These are phyloP conservation scores for Netelia fuscicornis DNA, from an alignment of 2,888 invertebrate species.

Conservation along the genomic window DNA sequence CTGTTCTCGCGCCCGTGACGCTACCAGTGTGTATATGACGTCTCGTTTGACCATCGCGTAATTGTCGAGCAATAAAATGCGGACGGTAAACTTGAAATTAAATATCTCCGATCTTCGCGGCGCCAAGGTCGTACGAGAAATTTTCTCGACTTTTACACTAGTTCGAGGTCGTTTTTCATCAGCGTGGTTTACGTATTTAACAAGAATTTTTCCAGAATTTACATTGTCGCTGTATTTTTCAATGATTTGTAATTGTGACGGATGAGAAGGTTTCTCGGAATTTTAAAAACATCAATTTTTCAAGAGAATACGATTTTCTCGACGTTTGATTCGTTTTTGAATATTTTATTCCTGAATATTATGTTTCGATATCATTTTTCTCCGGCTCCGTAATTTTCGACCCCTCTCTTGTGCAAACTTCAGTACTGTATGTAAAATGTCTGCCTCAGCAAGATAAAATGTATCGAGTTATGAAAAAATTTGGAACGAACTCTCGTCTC, in stretches of 20 bases:
- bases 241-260: too few relatives aligned
- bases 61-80: conserved; percentile 69
- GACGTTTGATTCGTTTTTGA: too few relatives aligned
- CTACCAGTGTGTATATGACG: background rate
- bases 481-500: background rate
- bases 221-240: too few relatives aligned
- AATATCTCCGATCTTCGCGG: conserved; percentile 72
- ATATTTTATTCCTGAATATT: background rate
- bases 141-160: conserved; percentile 58
- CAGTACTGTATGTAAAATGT: conserved; percentile 6
- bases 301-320: too few relatives aligned
- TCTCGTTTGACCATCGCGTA: conserved; percentile 13
- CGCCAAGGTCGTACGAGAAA: conserved; percentile 36
- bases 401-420: background rate
- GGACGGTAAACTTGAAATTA: conserved; percentile 77
- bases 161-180: background rate
- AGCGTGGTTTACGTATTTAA: background rate
- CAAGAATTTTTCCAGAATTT: background rate
- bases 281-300: too few relatives aligned
- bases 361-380: background rate
- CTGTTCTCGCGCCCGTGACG: conserved; percentile 15
- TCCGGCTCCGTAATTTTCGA: background rate
- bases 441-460: background rate
- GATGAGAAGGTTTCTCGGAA: too few relatives aligned
- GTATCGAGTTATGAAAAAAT: background rate